A percentile compares a stretch with the other conserved stretches of the same genome.
Conservation (phyloP, 2,113 vertebrate species). For the Neotoma lepida region DNA sequence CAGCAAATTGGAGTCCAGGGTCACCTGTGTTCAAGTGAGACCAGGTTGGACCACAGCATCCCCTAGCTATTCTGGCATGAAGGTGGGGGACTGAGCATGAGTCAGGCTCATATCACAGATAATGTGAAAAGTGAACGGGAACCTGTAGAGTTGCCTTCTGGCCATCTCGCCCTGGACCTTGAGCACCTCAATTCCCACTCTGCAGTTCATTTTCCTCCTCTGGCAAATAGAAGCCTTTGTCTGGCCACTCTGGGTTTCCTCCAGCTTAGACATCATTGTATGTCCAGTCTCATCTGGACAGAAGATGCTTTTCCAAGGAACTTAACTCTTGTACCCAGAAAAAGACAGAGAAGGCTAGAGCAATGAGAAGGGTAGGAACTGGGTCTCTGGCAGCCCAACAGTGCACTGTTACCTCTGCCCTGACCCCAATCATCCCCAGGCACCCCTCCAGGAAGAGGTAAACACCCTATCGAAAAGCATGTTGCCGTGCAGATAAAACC, state of each 20-base stretch:
- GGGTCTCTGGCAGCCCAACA: rapidly evolving
- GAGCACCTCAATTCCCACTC: neutral
- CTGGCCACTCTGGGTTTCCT: neutral
- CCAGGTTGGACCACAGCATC: neutral
- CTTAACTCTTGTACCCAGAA: neutral
- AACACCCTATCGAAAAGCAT: neutral
- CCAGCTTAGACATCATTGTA: neutral
- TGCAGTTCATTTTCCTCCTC: neutral
- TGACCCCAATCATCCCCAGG: neutral
- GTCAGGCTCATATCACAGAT: neutral
- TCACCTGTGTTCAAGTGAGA: neutral
- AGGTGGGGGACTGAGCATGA: neutral
- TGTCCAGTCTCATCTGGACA: neutral
- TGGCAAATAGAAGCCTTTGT: neutral
- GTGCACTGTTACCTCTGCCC: neutral
- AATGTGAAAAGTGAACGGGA: neutral
- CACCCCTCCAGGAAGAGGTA: neutral
- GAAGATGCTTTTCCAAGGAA: neutral
- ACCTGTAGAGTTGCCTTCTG: neutral
- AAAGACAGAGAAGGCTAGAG: neutral
- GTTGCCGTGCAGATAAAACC: neutral
- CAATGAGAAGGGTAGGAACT: neutral
- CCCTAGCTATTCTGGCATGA: neutral
- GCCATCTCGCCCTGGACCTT: rapidly evolving
- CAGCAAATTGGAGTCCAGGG: neutral